phyloP scores from a whole-genome alignment of 2,113 vertebrate species.

The Panthera leo region DNA sequence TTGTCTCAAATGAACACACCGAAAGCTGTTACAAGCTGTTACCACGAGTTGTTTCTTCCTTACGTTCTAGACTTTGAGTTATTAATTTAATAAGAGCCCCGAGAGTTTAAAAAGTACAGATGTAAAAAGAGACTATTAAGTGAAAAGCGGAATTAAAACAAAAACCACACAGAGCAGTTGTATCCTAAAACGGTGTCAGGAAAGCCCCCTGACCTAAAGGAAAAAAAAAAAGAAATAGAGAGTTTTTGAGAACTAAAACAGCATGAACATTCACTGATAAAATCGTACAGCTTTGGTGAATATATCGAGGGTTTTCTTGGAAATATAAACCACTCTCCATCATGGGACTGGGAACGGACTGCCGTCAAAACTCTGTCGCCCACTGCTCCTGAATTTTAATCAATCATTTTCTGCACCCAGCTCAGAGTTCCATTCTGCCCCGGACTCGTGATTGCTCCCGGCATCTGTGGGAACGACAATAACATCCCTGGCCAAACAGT shows the following conservation, averaged over 20 bases:
- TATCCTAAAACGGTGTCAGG: background rate
- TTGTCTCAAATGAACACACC: background rate
- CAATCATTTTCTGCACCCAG: constrained; percentile 1
- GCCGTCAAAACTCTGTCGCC: background rate
- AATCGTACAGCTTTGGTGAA: background rate
- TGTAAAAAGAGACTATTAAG: background rate
- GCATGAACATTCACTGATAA: background rate
- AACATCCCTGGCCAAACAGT: background rate
- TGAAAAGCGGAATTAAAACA: background rate
- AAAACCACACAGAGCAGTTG: background rate
- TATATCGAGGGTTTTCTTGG: background rate
- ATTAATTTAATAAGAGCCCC: background rate
- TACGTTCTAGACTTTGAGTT: constrained; percentile 10
- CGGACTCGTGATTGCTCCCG: background rate
- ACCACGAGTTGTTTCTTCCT: background rate
- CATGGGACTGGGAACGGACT: background rate
- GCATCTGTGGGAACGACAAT: background rate
- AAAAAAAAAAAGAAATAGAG: background rate
- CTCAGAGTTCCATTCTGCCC: background rate
- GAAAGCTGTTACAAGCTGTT: background rate
- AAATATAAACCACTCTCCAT: background rate
- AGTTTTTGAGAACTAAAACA: constrained; percentile 19
- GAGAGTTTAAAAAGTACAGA: background rate
- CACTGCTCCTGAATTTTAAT: constrained; percentile 8
- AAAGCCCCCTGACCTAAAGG: background rate